Conservation (phyloP, 1,140 invertebrate genomes). For the Reticulitermes speratus region DNA sequence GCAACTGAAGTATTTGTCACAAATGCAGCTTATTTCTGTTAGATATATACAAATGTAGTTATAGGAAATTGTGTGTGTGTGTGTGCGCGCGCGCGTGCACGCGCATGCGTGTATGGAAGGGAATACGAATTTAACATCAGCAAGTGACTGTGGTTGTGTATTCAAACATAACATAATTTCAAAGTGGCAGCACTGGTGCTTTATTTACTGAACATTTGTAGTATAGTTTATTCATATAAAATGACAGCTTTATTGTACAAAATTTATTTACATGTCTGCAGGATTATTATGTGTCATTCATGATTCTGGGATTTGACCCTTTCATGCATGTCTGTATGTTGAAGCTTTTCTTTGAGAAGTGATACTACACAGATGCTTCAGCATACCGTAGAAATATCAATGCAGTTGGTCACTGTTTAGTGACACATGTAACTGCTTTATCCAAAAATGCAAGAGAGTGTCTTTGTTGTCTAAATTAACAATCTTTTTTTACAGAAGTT, state of each 20-base stretch:
- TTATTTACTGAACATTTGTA: neutral
- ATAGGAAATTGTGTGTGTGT: no score
- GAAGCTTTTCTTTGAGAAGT: neutral
- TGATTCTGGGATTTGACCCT: neutral
- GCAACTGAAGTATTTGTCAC: neutral
- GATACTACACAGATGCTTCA: no score
- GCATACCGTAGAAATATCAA: no score
- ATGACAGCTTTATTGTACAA: neutral
- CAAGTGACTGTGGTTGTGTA: neutral
- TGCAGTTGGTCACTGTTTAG: no score
- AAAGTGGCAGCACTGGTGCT: neutral
- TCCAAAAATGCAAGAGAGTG: no score
- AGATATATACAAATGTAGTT: neutral
- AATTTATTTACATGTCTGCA: neutral
- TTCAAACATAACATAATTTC: neutral
- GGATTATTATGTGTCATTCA: neutral
- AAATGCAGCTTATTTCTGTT: neutral
- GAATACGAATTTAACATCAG: no score
- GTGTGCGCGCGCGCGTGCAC: no score
- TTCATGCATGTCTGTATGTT: neutral
- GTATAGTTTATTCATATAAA: neutral
- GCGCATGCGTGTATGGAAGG: no score
- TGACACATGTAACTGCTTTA: no score
- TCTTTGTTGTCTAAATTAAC: no score
- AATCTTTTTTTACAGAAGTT: no score